These are phyloP conservation scores for Diabrotica virgifera DNA, from an alignment of 1,140 invertebrate species.

Conservation along the genomic window DNA sequence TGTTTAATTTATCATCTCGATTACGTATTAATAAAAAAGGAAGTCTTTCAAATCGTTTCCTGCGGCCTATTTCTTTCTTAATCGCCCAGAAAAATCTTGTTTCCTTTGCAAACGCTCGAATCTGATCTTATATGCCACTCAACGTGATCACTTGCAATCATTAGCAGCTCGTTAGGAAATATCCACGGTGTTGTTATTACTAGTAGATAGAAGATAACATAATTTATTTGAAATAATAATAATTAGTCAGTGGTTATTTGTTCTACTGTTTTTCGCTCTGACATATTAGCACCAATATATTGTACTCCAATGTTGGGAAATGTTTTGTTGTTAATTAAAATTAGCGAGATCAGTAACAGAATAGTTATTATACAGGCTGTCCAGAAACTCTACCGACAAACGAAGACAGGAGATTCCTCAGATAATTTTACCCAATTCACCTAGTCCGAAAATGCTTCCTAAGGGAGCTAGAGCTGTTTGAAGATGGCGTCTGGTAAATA, in stretches of 20 bases:
- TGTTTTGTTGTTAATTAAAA: too few relatives aligned
- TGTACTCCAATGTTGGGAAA: too few relatives aligned
- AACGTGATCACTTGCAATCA: neutral
- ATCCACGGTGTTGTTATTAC: neutral
- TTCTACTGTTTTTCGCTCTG: neutral
- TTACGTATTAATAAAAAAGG: neutral
- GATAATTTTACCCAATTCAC: too few relatives aligned
- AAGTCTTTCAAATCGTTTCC: conserved; percentile 2
- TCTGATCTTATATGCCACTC: conserved; percentile 1
- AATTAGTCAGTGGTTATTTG: conserved; percentile 1
- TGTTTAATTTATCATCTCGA: neutral
- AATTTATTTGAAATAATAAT: neutral
- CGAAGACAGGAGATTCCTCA: too few relatives aligned
- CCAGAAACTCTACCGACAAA: too few relatives aligned
- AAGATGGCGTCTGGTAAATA: too few relatives aligned
- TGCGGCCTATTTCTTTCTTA: neutral
- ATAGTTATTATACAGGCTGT: too few relatives aligned
- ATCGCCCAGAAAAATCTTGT: neutral
- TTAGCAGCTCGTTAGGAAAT: neutral
- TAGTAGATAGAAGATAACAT: neutral
- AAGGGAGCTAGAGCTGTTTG: too few relatives aligned
- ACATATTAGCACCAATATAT: too few relatives aligned
- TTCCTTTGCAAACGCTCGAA: neutral
- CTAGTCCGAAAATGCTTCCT: too few relatives aligned
- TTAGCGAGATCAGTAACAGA: too few relatives aligned